Base-by-base conservation (phyloP, 1,140 invertebrate species). In the Drosophila watanabei region DNA sequence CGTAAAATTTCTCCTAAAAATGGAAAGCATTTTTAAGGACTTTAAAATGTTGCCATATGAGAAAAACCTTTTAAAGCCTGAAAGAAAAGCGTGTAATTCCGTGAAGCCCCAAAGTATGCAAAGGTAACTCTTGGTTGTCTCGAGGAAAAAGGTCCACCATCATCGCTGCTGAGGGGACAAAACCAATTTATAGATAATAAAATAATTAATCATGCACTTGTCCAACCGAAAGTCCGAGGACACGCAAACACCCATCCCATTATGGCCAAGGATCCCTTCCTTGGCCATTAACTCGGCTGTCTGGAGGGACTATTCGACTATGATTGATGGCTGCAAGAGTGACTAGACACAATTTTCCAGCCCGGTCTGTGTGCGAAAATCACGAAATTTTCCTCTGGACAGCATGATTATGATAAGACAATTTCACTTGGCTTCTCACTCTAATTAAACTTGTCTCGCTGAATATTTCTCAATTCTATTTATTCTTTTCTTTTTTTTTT, bases 131-230 rank as follows among this genome's bases (percentile, higher is more conserved):
- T 10, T 16, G 69, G 43, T 41, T 4, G 35, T 39, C 8, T 11
- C 14, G 18, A 13, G 41, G 10, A 48, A 56, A 77, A 78, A 58
- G 73, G 64, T 77, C 61, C 49, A 76, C 52, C 68, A 75, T 73
- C 68, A 73, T 54, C 62, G 20, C 9, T 32, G 37, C 24, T 8
- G 32, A 63, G 70, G 71, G 52, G 57, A 82, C 52, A 85, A 79
- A 89, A 72, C 85, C 85, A 88, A 88, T 88, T 88, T 89, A 89
- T 72, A 88, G 85, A 88, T 88, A 88, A 88, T 88, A 85, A 89
- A 89, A 88, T 88, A 88, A 88, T 88, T 88, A 88, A 88, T 88
- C 85, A 89, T 88, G 85, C 85, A 88, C 85, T 88, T 88, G 85
- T 89, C 78, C 45, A 60, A 80, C 78, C 37, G 79, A 65, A 56